These are phyloP conservation scores for Leptinotarsa undecemlineata DNA, from an alignment of 1,140 invertebrate genomes.

Conservation along the genomic window DNA sequence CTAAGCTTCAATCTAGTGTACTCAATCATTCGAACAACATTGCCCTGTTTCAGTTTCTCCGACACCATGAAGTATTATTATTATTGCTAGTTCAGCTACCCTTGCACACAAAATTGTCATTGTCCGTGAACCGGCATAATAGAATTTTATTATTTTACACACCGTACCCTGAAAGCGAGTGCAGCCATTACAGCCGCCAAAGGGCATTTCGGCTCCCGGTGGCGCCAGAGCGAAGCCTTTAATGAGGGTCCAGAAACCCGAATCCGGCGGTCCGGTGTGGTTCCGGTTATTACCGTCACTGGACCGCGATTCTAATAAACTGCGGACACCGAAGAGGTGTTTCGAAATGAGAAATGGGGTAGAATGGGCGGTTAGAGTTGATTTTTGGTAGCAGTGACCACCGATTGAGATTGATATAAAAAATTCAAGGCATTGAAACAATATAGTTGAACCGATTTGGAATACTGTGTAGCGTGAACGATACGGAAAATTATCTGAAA, in stretches of 20 bases:
- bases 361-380: neutral
- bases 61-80: too few relatives aligned
- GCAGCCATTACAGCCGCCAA: neutral
- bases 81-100: too few relatives aligned
- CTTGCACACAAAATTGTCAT: too few relatives aligned
- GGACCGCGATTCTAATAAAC: conserved; percentile 44
- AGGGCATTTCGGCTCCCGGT: conserved; percentile 24
- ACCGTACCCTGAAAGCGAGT: neutral
- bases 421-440: too few relatives aligned
- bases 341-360: conserved; percentile 11
- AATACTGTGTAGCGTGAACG: too few relatives aligned
- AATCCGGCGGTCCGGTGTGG: conserved; percentile 36
- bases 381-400: too few relatives aligned
- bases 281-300: conserved; percentile 45
- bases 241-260: conserved; percentile 43
- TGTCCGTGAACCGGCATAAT: neutral
- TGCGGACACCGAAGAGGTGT: conserved; percentile 35
- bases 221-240: conserved; percentile 31
- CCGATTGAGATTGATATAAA: too few relatives aligned
- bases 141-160: neutral
- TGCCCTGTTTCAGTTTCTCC: too few relatives aligned
- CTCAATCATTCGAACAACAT: too few relatives aligned
- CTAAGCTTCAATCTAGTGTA: too few relatives aligned
- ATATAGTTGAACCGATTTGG: too few relatives aligned
- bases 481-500: too few relatives aligned